Conservation (phyloP, 2,888 invertebrate species). For the Caenorhabditis doughertyi region DNA sequence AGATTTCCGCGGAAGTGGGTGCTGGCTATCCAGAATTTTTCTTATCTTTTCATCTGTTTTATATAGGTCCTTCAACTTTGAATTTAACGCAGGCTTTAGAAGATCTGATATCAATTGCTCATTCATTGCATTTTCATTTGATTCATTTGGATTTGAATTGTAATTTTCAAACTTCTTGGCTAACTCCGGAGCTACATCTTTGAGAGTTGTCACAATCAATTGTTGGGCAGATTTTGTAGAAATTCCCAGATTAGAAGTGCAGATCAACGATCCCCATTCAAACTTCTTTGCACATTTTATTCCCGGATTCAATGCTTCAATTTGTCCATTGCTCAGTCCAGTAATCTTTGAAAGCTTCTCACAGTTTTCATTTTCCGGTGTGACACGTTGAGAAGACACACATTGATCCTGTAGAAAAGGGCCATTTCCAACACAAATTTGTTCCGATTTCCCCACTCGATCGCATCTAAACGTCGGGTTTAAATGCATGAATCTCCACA, state of each 20-base stretch:
- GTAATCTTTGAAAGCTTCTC: slow-evolving; percentile 9
- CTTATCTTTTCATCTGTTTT: slow-evolving; percentile 23
- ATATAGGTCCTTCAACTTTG: slow-evolving; percentile 40
- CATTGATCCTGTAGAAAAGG: slow-evolving; percentile 27
- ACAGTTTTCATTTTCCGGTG: slow-evolving; percentile 37
- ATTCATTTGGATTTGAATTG: slow-evolving; percentile 19
- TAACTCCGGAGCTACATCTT: slow-evolving; percentile 22
- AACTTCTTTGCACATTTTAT: slow-evolving; percentile 18
- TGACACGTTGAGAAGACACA: slow-evolving; percentile 6
- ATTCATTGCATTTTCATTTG: slow-evolving; percentile 28
- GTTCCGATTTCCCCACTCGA: slow-evolving; percentile 17
- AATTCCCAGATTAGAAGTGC: slow-evolving; percentile 32
- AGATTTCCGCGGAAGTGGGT: slow-evolving; percentile 25
- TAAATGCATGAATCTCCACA: slow-evolving; percentile 20
- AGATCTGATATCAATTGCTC: not conserved
- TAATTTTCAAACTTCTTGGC: slow-evolving; percentile 21
- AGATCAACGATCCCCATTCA: slow-evolving; percentile 30
- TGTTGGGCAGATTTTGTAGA: slow-evolving; percentile 32
- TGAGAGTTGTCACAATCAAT: slow-evolving; percentile 12
- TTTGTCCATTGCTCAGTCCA: slow-evolving; percentile 6
- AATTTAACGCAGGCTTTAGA: slow-evolving; percentile 28
- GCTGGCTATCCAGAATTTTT: slow-evolving; percentile 45
- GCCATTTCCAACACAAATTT: slow-evolving; percentile 41
- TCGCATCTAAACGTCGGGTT: slow-evolving; percentile 51
- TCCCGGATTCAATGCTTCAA: slow-evolving; percentile 19